A percentile compares a stretch with the other conserved stretches of the same genome.
These are phyloP conservation scores for Channa argus DNA, from an alignment of 2,113 vertebrate species.

Conservation along the genomic window DNA sequence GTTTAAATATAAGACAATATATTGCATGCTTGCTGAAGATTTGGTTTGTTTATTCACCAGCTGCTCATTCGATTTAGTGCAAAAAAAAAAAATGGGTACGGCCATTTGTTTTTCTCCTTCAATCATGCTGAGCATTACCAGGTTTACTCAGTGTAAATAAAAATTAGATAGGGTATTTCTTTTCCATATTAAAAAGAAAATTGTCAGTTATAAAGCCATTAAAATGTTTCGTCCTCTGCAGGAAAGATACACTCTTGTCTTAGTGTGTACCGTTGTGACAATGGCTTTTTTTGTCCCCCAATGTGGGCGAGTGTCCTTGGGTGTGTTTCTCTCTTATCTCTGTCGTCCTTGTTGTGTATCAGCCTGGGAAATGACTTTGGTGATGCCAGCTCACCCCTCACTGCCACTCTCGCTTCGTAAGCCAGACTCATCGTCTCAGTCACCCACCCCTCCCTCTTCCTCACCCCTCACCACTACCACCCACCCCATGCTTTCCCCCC, in stretches of 20 bases:
- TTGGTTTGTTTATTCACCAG: constrained; percentile 61
- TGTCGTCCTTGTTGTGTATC: constrained; percentile 75
- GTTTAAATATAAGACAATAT: constrained; percentile 25
- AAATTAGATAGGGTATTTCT: constrained; percentile 21
- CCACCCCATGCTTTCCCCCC: constrained; percentile 19
- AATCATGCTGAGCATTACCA: constrained; percentile 79
- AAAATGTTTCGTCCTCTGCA: constrained; percentile 33
- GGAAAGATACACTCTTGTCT: constrained; percentile 20
- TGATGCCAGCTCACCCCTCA: constrained; percentile 91
- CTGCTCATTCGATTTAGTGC: constrained; percentile 69
- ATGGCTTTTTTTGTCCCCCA: constrained; percentile 36
- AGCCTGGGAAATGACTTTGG: constrained; percentile 88
- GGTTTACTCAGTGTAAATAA: constrained; percentile 39
- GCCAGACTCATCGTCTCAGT: constrained; percentile 85
- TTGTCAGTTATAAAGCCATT: background rate
- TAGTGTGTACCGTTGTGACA: constrained; percentile 35
- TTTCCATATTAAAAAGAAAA: constrained; percentile 3
- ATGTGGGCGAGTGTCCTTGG: constrained; percentile 56
- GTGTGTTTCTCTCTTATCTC: constrained; percentile 74
- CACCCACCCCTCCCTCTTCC: constrained; percentile 56
- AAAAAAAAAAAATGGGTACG: constrained; percentile 15
- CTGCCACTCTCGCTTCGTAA: constrained; percentile 82
- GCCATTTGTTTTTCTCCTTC: constrained; percentile 7
- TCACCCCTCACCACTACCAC: constrained; percentile 31
- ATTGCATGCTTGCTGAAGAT: constrained; percentile 68